A percentile compares a stretch with the other conserved stretches of the same genome.
Evolutionary conservation across 2,113 vertebrate species (phyloP).

Genomic region (Panthera leo): DNA sequence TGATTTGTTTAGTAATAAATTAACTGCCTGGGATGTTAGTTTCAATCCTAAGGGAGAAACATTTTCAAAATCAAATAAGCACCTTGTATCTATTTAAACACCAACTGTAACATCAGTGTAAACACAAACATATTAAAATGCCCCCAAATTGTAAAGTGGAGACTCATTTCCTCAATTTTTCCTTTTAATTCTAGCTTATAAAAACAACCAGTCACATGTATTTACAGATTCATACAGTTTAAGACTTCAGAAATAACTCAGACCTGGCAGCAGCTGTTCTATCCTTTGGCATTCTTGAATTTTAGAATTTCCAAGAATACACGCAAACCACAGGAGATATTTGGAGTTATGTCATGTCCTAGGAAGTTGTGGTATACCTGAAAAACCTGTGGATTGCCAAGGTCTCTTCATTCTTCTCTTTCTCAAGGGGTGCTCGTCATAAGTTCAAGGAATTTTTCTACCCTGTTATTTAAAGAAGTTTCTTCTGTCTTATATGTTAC

Average conservation of each 20-base stretch:
- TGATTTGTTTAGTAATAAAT: slow-evolving; percentile 1
- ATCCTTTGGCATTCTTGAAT: not conserved
- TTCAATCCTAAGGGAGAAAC: not conserved
- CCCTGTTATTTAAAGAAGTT: not conserved
- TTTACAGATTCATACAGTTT: not conserved
- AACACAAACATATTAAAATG: not conserved
- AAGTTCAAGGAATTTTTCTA: not conserved
- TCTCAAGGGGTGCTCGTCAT: not conserved
- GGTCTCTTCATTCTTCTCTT: not conserved
- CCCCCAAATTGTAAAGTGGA: not conserved
- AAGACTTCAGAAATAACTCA: not conserved
- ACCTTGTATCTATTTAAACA: not conserved
- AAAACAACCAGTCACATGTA: not conserved
- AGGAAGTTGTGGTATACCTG: not conserved
- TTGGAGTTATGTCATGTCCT: not conserved
- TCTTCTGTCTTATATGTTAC: not conserved
- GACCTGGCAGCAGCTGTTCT: not conserved
- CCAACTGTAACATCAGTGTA: not conserved
- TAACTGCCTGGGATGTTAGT: not conserved
- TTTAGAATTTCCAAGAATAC: not conserved
- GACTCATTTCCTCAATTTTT: not conserved
- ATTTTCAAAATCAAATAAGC: not conserved
- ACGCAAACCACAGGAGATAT: not conserved
- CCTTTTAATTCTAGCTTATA: slow-evolving; percentile 6
- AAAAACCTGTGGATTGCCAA: not conserved